Base-by-base conservation (phyloP, 2,888 invertebrate species). In the Saturnia pavonia region DNA sequence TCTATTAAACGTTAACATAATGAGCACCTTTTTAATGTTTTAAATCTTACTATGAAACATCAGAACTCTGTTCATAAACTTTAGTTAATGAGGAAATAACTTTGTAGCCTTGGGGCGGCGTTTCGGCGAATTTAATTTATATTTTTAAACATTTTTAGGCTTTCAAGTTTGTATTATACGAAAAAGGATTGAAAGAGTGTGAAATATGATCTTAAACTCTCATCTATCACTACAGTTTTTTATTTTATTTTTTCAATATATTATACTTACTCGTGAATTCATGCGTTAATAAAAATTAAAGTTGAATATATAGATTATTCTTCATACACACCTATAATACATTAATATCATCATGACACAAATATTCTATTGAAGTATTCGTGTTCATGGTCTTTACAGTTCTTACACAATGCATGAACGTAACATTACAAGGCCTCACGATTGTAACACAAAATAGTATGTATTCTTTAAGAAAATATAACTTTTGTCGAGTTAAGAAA, bases 371-470 rank as follows among this genome's bases (percentile, higher is more conserved):
- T 72, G 72, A 72, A 70, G 69, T 69, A 69, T 72, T 76, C 77
- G 76, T 75, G 76, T 76, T 76, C 68, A 22, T 22, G 65, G 42
- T 72, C 72, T 74, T 76, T 74, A 74, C 75, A 68, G 42, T 40
- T 72, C 67, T 75, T 73, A 70, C 72, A 74, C 73, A 77, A 75
- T 72, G 71, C 71, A 74, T 75, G 72, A 71, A 74, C 73, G 73
- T 69, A 40, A 22, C 69, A 69, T 63, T n/a, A 63, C 74, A 74
- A 74, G 74, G 72, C 69, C 69, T 51, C 27, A 40, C 22, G 57
- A 72, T 68, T 69, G 65, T 51, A 51, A 34, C 40, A 60, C 27
- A 27, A 25, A 60, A 25, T 65, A n/a, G n/a, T n/a, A 65, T 51
- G 22, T 69, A 48, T 48, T 19, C 22, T 27, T 65, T 45, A 40